These are phyloP conservation scores for Centrocercus urophasianus DNA, from an alignment of 2,113 vertebrate genomes.

Conservation along the genomic window DNA sequence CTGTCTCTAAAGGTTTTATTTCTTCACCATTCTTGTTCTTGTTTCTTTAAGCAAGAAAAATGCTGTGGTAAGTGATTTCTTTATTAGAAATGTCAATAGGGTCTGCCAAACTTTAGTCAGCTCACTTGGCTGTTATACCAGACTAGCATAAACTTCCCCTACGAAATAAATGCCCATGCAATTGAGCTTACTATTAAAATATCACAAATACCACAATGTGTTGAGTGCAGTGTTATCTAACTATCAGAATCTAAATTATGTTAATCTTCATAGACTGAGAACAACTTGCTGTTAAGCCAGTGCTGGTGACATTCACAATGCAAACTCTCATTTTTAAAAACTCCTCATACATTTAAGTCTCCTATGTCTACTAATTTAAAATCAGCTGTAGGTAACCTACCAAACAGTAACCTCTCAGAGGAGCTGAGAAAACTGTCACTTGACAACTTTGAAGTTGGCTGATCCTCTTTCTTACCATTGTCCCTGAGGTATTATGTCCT, in stretches of 20 bases:
- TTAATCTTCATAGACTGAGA: background rate
- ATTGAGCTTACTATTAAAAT: background rate
- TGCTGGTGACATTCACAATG: background rate
- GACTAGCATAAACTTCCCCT: constrained; percentile 16
- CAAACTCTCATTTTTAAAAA: background rate
- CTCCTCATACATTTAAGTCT: background rate
- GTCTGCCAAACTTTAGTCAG: constrained; percentile 55
- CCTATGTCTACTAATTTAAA: background rate
- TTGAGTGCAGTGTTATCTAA: background rate
- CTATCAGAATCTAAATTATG: background rate
- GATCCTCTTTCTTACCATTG: background rate
- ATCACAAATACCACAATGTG: background rate
- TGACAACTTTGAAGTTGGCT: background rate
- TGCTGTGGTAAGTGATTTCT: constrained; percentile 55
- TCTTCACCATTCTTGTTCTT: background rate
- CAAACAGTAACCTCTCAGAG: background rate
- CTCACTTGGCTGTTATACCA: background rate
- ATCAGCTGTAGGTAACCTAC: background rate
- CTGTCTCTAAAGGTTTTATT: constrained; percentile 6
- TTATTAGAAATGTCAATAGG: constrained; percentile 51
- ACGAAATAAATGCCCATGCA: background rate
- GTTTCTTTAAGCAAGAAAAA: constrained; percentile 42
- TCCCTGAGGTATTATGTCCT: background rate
- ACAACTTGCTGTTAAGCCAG: background rate
- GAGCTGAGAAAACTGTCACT: background rate